Evolutionary conservation across 1,140 invertebrate genomes (phyloP), one percentile per base, ranked within the genome.

Genomic region (Theocolax elegans): DNA sequence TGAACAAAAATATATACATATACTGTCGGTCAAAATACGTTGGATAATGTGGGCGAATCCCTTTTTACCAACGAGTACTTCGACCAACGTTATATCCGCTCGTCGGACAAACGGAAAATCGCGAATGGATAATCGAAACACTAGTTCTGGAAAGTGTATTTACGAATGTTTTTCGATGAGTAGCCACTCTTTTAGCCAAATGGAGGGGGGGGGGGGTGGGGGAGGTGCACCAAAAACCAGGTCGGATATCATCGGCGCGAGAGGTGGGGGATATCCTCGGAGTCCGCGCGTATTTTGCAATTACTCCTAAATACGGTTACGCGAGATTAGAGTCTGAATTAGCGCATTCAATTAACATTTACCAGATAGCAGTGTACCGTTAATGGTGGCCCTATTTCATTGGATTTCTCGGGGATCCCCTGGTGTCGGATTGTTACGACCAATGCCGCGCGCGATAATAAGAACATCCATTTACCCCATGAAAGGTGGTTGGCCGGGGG

Each of bases 331-430:
- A 80, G 78, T 65, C 74, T 79, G 78, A 77, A 80, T 81, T 83
- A 79, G 78, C 79, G 79, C 73, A 82, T 81, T 83, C 81, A 84
- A 83, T 85, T 84, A 85, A 81, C 81, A 72, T 81, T 80, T 79
- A 81, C 75, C 76, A 75, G 66, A 70, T 73, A 67, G 64, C 54
- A 67, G 63, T 46, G 60, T 68, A 67, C 72, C 76, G 56, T 65
- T 76, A 74, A 75, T 74, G 74, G 69, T 60, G 69, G 70, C 72
- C 66, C 79, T 81, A 80, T 81, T 81, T 81, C 77, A 80, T 76
- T 74, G 74, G 76, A 79, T 80, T 81, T 78, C 76, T 75, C 70
- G 69, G 69, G 66, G 49, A 58, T 56, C 60, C 27, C 60, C 49
- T 46, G 27, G 19, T 46, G 49, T 42, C 48, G 46, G 21, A 38